A percentile compares a stretch with the other conserved stretches of the same genome.
Evolutionary conservation across 2,888 invertebrate species (phyloP).

Genomic region (Galerucella calmariensis): DNA sequence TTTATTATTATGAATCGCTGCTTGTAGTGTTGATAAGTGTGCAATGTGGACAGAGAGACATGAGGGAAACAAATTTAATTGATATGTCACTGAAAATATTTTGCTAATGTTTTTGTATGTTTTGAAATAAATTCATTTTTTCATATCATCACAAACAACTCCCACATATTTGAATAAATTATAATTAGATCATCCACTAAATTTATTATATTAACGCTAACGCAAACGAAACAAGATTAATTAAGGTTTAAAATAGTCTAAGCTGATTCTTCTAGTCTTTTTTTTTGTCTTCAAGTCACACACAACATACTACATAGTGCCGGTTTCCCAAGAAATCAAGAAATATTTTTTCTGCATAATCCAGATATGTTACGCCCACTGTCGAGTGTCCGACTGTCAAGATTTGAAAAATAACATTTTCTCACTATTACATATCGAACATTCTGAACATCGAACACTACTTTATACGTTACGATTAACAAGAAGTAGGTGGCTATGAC

Average conservation of each 20-base stretch:
- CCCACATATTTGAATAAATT: background rate
- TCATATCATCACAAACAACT: background rate
- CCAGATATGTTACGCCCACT: constrained; percentile 15
- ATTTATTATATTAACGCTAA: constrained; percentile 3
- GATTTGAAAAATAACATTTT: constrained; percentile 17
- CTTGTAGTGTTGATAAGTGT: too few relatives aligned
- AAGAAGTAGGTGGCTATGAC: constrained; percentile 15
- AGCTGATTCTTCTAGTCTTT: background rate
- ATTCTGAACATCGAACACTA: constrained; percentile 13
- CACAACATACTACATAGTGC: background rate
- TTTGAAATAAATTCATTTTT: too few relatives aligned
- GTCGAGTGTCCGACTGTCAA: constrained; percentile 15
- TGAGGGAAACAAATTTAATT: too few relatives aligned
- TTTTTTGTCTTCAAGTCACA: background rate
- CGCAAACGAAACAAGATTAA: background rate
- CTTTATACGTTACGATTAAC: constrained; percentile 15
- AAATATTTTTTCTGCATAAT: constrained; percentile 15
- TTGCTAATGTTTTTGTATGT: too few relatives aligned
- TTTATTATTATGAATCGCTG: too few relatives aligned
- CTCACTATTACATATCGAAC: constrained; percentile 15
- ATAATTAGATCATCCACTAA: background rate
- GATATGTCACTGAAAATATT: too few relatives aligned
- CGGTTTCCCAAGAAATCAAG: constrained; percentile 20
- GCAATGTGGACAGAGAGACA: too few relatives aligned
- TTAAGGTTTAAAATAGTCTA: background rate